phyloP scores from a whole-genome alignment of 1,140 invertebrate genomes.

The Monomorium pharaonis region DNA sequence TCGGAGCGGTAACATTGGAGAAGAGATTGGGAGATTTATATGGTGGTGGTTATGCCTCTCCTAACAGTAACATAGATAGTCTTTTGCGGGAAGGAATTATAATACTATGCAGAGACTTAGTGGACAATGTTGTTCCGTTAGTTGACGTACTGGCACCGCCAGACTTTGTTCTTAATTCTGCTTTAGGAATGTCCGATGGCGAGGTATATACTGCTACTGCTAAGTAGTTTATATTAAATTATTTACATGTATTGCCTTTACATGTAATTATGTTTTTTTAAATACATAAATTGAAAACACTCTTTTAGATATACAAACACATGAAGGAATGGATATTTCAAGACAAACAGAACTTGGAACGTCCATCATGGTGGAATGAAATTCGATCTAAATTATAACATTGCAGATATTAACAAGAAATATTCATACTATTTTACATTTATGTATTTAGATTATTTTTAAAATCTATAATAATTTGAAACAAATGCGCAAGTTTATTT shows the following conservation, averaged over 20 bases:
- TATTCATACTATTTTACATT: constrained; percentile 1
- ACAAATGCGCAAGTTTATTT: neutral
- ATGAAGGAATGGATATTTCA: constrained; percentile 91
- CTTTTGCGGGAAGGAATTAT: constrained; percentile 88
- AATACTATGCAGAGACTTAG: constrained; percentile 89
- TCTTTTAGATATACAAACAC: constrained; percentile 91
- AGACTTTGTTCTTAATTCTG: constrained; percentile 95
- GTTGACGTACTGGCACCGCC: constrained; percentile 95
- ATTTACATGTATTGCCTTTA: too few relatives aligned
- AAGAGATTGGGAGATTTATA: constrained; percentile 92
- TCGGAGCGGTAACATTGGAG: constrained; percentile 90
- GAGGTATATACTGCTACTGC: constrained; percentile 86
- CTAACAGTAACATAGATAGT: constrained; percentile 82
- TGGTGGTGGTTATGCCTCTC: constrained; percentile 88
- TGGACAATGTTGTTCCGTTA: constrained; percentile 91
- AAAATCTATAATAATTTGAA: neutral
- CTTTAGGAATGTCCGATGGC: constrained; percentile 93
- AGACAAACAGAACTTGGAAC: constrained; percentile 89
- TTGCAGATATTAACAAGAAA: neutral
- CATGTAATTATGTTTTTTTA: neutral
- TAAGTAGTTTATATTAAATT: constrained; percentile 6
- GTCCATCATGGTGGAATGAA: constrained; percentile 92
- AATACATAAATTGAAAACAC: constrained; percentile 31
- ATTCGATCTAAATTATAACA: constrained; percentile 80
- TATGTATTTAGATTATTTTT: neutral